Percentiles rank a stretch among this genome's conserved stretches.
Evolutionary conservation across 2,888 invertebrate genomes (phyloP).

Genomic region (Drosophila diplacantha): DNA sequence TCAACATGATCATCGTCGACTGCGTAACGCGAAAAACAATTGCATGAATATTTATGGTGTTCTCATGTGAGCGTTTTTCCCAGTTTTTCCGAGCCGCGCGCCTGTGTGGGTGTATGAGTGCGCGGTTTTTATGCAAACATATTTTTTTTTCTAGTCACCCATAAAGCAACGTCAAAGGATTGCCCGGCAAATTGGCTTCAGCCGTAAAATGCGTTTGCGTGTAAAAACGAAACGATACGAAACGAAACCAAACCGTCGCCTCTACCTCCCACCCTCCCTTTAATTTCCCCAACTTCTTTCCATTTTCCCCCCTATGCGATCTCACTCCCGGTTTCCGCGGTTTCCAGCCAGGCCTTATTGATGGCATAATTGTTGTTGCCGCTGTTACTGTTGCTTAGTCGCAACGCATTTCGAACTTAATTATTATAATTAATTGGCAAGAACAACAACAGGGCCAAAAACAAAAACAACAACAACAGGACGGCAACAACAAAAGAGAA

Average conservation of each 20-base stretch:
- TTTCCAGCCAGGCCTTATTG: slow-evolving; percentile 24
- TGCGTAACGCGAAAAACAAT: slow-evolving; percentile 39
- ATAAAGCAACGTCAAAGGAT: slow-evolving; percentile 59
- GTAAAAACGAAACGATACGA: slow-evolving; percentile 31
- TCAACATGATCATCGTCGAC: slow-evolving; percentile 29
- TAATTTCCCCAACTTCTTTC: slow-evolving; percentile 8
- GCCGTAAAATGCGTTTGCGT: slow-evolving; percentile 66
- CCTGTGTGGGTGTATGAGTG: neutral
- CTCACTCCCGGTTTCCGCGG: slow-evolving; percentile 19
- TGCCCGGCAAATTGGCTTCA: slow-evolving; percentile 62
- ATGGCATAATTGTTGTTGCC: slow-evolving; percentile 34
- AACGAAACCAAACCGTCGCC: slow-evolving; percentile 3
- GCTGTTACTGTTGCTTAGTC: slow-evolving; percentile 58
- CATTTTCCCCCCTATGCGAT: slow-evolving; percentile 19
- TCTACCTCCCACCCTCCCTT: slow-evolving; percentile 1
- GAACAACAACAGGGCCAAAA: slow-evolving; percentile 45
- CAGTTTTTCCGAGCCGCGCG: neutral
- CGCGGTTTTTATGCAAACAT: slow-evolving; percentile 26
- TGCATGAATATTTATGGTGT: slow-evolving; percentile 45
- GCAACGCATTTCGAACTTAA: slow-evolving; percentile 71
- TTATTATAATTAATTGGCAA: slow-evolving; percentile 70
- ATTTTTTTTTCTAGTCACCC: slow-evolving; percentile 8
- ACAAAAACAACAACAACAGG: neutral
- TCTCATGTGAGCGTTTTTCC: slow-evolving; percentile 20
- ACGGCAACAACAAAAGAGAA: slow-evolving; percentile 3